phyloP scores from a whole-genome alignment of 2,113 vertebrate genomes.

The Corythaixoides concolor region DNA sequence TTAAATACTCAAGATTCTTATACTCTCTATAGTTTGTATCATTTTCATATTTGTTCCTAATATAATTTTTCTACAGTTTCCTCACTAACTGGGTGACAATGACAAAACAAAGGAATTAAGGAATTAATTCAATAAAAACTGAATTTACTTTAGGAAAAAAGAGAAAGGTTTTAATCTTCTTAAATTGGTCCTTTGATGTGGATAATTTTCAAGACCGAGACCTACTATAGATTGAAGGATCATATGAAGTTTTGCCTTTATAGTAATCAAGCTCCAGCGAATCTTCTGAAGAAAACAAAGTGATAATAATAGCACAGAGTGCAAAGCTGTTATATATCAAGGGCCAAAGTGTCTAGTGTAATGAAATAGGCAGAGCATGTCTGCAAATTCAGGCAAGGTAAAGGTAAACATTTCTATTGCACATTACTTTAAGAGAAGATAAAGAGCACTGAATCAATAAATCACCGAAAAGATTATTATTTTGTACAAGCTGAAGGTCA shows the following conservation, averaged over 20 bases:
- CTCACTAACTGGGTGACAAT: neutral
- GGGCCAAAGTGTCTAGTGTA: slow-evolving; percentile 38
- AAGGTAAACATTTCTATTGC: slow-evolving; percentile 60
- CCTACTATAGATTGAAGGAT: slow-evolving; percentile 41
- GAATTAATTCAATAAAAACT: slow-evolving; percentile 37
- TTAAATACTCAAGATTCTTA: neutral
- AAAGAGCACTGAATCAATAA: slow-evolving; percentile 76
- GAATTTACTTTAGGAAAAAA: neutral
- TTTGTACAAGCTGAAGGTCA: slow-evolving; percentile 78
- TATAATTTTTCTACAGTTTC: neutral
- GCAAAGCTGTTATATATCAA: slow-evolving; percentile 51
- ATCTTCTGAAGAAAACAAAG: slow-evolving; percentile 11
- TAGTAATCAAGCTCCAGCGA: slow-evolving; percentile 15
- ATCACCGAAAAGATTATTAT: slow-evolving; percentile 81
- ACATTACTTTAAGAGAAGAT: slow-evolving; percentile 71
- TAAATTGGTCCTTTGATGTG: slow-evolving; percentile 18
- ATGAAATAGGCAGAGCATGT: slow-evolving; percentile 62
- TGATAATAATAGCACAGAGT: slow-evolving; percentile 56
- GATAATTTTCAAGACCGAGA: slow-evolving; percentile 21
- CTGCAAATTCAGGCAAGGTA: slow-evolving; percentile 57
- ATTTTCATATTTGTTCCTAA: neutral
- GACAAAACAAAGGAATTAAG: slow-evolving; percentile 38
- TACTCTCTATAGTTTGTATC: neutral
- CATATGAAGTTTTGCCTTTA: neutral
- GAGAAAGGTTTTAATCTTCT: slow-evolving; percentile 24